A percentile compares a stretch with the other conserved stretches of the same genome.
Conservation (phyloP, 2,797 vertebrate genomes). For the Rhynchotus rufescens region DNA sequence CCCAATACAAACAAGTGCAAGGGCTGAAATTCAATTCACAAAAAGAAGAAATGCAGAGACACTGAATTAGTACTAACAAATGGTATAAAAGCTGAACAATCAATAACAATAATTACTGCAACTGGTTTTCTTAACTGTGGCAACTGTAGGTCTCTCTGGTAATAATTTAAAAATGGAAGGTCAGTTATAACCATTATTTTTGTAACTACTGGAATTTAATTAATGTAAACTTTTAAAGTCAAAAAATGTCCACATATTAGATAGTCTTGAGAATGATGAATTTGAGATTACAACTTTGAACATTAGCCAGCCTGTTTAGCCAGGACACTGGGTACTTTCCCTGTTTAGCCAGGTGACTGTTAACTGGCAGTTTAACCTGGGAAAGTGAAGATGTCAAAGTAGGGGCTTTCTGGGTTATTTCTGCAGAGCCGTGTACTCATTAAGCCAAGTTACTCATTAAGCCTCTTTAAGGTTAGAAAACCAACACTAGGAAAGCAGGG, state of each 20-base stretch:
- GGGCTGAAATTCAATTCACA: background rate
- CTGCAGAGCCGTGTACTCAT: background rate
- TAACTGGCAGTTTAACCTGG: background rate
- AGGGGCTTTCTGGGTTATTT: background rate
- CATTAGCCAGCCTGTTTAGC: background rate
- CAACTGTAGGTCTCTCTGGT: background rate
- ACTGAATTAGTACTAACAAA: background rate
- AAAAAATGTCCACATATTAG: background rate
- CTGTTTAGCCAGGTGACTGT: background rate
- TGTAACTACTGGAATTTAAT: background rate
- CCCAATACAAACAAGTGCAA: background rate
- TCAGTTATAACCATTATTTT: background rate
- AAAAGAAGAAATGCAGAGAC: background rate
- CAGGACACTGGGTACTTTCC: background rate
- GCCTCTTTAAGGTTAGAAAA: background rate
- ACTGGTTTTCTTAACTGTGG: background rate
- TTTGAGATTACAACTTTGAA: background rate
- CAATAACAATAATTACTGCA: background rate
- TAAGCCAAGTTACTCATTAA: background rate
- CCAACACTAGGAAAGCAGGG: background rate
- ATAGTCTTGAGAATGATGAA: background rate
- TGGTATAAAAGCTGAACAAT: background rate
- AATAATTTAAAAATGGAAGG: background rate
- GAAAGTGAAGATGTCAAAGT: background rate
- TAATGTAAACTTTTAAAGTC: background rate